These are phyloP conservation scores for Xestia c-nigrum DNA, from an alignment of 2,888 invertebrate species.

Conservation along the genomic window DNA sequence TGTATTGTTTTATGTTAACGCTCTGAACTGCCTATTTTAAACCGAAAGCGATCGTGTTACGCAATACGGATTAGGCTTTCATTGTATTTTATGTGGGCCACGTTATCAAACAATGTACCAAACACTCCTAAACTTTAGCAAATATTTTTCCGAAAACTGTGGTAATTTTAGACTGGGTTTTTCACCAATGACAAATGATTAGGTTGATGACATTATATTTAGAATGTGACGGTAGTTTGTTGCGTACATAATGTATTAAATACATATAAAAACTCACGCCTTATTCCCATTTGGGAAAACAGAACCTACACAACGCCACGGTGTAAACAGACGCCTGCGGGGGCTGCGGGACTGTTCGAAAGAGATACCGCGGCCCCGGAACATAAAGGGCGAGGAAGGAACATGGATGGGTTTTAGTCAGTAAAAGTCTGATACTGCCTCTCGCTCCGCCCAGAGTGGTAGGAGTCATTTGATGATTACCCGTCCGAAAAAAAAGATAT, in stretches of 20 bases:
- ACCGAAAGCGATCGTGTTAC: background rate
- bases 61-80: background rate
- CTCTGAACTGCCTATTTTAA: background rate
- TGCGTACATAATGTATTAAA: background rate
- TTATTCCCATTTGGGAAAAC: background rate
- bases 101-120: background rate
- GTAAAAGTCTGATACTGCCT: too few relatives aligned
- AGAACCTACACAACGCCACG: background rate
- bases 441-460: too few relatives aligned
- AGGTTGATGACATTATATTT: background rate
- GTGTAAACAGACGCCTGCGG: too few relatives aligned
- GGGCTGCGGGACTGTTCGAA: too few relatives aligned
- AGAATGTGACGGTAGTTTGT: background rate
- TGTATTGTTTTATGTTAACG: too few relatives aligned
- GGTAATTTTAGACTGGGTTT: conserved; percentile 18
- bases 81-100: background rate
- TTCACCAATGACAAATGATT: conserved; percentile 17
- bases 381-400: too few relatives aligned
- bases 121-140: background rate
- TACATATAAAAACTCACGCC: background rate
- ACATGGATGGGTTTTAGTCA: too few relatives aligned
- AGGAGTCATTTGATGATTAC: too few relatives aligned
- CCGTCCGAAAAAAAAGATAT: too few relatives aligned
- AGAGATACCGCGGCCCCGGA: too few relatives aligned
- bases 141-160: conserved; percentile 8